Evolutionary conservation across 2,113 vertebrate species (phyloP), one percentile per base, ranked within the genome.

Genomic region (Glaucidium brasilianum): DNA sequence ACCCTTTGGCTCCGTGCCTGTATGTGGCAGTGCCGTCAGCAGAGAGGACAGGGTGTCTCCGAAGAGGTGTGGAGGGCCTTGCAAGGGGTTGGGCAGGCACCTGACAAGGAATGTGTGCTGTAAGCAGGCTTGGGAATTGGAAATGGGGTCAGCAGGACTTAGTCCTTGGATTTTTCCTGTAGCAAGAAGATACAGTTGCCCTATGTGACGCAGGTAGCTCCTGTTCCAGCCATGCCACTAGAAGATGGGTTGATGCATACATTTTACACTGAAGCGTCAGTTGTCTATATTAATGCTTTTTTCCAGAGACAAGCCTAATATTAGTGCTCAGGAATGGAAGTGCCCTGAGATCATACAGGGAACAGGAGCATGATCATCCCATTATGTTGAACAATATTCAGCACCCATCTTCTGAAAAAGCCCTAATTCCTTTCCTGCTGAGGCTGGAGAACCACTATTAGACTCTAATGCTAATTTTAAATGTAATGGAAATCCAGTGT

Each of bases 1-100:
- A 16, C 43, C 43, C 43, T 45, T 45, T 8, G 3, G 23, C 55
- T 58, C 25, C 12, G 1, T 0, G 0, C 39, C 53, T 1, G 1
- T 0, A 1, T 2, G 6, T 25, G 29, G 11, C 18, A 9, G 6
- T 41, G 34, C 39, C 5, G 39, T 39, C 0, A 1, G 45, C 32
- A 60, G n/a, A 43, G 59, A 11, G 43, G 20, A 45, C 0, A 0
- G 12, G 15, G 22, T 49, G 23, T 69, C 20, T 63, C 34, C 0
- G 2, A 30, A 14, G 22, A 26, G 41, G 7, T 0, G 0, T 17
- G 25, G 45, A 27, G 27, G 29, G 37, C 30, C 22, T 53, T 53
- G 50, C 0, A 1, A 82, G 35, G 34, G 16, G 12, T 7, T 35
- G 25, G 39, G 52, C 2, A 3, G 66, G 34, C 41, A 59, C 37